A percentile compares a stretch with the other conserved stretches of the same genome.
These are phyloP conservation scores for Misgurnus mizolepis DNA, from an alignment of 2,113 vertebrate species.

Conservation along the genomic window DNA sequence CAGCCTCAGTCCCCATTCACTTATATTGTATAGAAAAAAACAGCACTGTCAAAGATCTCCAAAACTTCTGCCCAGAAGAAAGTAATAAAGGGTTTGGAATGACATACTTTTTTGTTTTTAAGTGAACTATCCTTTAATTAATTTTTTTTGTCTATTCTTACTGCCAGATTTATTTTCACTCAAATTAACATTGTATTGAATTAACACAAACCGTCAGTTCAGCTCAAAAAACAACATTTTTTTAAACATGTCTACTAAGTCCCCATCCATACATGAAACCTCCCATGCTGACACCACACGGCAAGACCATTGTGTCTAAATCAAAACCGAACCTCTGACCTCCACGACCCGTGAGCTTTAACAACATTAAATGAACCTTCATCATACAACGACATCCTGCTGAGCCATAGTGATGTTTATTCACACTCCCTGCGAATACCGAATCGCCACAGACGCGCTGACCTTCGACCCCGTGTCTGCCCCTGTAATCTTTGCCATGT, in stretches of 20 bases:
- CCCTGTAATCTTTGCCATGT: slow-evolving; percentile 63
- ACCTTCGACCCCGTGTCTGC: slow-evolving; percentile 64
- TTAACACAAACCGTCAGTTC: too few species aligned
- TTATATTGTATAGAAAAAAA: too few species aligned
- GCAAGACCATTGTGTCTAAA: slow-evolving; percentile 66
- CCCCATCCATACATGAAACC: slow-evolving; percentile 54
- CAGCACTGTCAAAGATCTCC: too few species aligned
- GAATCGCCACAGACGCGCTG: slow-evolving; percentile 53
- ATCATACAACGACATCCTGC: slow-evolving; percentile 32
- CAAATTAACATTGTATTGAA: too few species aligned
- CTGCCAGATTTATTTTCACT: neutral
- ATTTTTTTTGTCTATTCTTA: neutral
- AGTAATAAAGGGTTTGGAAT: too few species aligned
- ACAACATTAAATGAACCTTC: slow-evolving; percentile 40
- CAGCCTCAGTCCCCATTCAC: too few species aligned
- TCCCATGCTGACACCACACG: slow-evolving; percentile 34
- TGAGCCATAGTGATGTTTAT: slow-evolving; percentile 41
- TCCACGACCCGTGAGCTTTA: slow-evolving; percentile 60
- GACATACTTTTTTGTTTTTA: too few species aligned
- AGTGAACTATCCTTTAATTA: too few species aligned
- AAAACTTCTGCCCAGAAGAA: too few species aligned
- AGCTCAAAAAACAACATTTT: too few species aligned
- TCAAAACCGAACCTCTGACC: slow-evolving; percentile 69
- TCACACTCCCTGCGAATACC: slow-evolving; percentile 44
- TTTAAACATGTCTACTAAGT: neutral